Percentiles rank a stretch among this genome's conserved stretches.
Evolutionary conservation across 2,113 vertebrate genomes (phyloP).

Genomic region (Erythrolamprus reginae): DNA sequence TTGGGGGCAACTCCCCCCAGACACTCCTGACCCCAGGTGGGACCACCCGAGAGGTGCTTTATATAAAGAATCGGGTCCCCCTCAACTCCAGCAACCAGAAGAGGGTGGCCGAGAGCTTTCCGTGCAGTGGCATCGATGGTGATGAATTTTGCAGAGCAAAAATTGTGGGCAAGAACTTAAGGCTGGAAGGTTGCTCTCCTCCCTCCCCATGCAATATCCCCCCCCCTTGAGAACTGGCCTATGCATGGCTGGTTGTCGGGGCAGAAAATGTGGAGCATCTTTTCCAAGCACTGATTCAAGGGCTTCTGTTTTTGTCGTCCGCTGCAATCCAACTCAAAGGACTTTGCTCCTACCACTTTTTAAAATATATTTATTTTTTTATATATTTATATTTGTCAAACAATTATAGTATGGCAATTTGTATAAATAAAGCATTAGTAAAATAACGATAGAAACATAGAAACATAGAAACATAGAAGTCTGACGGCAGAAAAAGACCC

Average conservation of each 20-base stretch:
- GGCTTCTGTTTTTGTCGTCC: background rate
- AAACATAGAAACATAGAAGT: too few relatives aligned
- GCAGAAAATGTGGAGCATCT: background rate
- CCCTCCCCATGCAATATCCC: background rate
- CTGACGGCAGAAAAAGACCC: too few relatives aligned
- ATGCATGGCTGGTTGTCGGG: background rate
- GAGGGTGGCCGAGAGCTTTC: conserved; percentile 65
- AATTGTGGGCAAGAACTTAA: background rate
- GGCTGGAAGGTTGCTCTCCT: background rate
- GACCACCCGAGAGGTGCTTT: background rate
- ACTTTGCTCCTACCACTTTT: too few relatives aligned
- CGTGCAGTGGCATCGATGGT: background rate
- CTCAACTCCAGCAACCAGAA: conserved; percentile 8
- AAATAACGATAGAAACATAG: too few relatives aligned
- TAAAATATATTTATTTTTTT: too few relatives aligned
- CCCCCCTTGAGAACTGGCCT: background rate
- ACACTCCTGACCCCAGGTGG: too few relatives aligned
- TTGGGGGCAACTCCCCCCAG: background rate
- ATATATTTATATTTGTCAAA: too few relatives aligned
- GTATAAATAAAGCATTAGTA: too few relatives aligned
- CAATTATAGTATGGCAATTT: too few relatives aligned
- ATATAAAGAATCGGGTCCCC: background rate
- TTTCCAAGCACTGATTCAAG: background rate
- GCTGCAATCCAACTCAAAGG: background rate
- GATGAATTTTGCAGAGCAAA: background rate